phyloP scores from a whole-genome alignment of 1,140 invertebrate species.

The Mylabris phalerata region DNA sequence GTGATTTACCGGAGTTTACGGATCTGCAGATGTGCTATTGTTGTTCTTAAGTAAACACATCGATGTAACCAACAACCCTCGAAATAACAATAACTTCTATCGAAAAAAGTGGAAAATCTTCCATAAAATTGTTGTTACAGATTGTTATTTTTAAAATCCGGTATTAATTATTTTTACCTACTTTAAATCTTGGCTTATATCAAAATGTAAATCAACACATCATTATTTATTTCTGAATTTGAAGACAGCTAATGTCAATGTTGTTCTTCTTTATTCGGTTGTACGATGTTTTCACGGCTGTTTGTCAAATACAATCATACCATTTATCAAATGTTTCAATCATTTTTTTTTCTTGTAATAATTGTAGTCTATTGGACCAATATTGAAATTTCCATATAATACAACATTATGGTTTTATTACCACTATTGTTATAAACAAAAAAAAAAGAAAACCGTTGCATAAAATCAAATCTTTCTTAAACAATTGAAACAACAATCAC shows the following conservation, averaged over 20 bases:
- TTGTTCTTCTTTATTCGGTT: conserved; percentile 15
- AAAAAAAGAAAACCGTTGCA: background rate
- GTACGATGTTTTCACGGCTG: conserved; percentile 25
- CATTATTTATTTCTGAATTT: conserved; percentile 22
- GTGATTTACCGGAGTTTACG: conserved; percentile 11
- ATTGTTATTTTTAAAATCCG: too few relatives aligned
- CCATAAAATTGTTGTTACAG: too few relatives aligned
- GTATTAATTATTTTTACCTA: too few relatives aligned
- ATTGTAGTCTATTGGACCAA: too few relatives aligned
- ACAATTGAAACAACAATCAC: too few relatives aligned
- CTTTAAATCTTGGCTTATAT: conserved; percentile 10
- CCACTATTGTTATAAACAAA: too few relatives aligned
- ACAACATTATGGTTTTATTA: too few relatives aligned
- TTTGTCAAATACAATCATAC: conserved; percentile 25
- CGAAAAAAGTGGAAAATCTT: too few relatives aligned
- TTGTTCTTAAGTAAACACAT: background rate
- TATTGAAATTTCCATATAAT: too few relatives aligned
- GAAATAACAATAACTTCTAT: too few relatives aligned
- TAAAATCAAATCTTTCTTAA: background rate
- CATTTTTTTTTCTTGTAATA: background rate
- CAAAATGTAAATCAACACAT: conserved; percentile 23
- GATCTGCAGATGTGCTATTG: conserved; percentile 16
- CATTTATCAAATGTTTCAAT: conserved; percentile 24
- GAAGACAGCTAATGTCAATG: conserved; percentile 10
- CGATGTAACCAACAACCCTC: too few relatives aligned